Evolutionary conservation across 23 tunicate genomes (phyloP).

Genomic region (Ascidia mentula): DNA sequence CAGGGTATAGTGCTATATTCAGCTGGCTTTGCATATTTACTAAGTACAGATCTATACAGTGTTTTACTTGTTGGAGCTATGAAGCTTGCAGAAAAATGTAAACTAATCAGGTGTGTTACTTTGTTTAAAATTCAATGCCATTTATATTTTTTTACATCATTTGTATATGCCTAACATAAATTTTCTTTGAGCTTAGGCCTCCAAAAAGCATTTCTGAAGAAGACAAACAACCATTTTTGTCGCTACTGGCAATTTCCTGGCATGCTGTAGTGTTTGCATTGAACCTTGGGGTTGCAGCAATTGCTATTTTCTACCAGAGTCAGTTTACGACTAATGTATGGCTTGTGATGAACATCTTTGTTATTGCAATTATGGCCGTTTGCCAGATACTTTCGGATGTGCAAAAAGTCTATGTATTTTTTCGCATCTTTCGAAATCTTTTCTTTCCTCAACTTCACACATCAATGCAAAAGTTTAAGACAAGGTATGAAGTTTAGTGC

Average conservation of each 20-base stretch:
- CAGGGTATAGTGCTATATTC: constrained; percentile 22
- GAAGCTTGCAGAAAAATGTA: not conserved
- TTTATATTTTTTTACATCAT: not conserved
- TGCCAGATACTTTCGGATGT: constrained; percentile 28
- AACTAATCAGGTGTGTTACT: not conserved
- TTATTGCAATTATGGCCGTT: constrained; percentile 34
- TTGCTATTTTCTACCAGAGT: constrained; percentile 2
- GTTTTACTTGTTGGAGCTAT: not conserved
- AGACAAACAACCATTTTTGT: not conserved
- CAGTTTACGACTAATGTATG: not conserved
- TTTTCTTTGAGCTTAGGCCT: no score
- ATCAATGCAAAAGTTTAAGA: not conserved
- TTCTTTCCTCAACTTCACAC: constrained; percentile 27
- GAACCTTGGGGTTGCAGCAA: not conserved
- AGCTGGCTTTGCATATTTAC: constrained; percentile 49
- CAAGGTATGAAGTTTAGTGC: not conserved
- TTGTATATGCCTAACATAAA: not conserved
- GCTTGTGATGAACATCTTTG: constrained; percentile 14
- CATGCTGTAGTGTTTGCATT: constrained; percentile 9
- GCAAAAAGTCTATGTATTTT: constrained; percentile 60
- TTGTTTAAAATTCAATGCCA: not conserved
- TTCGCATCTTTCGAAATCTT: constrained; percentile 50
- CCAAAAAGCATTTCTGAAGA: no score
- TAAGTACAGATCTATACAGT: constrained; percentile 61
- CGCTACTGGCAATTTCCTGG: constrained; percentile 13